These are phyloP conservation scores for Hestina assimilis DNA, from an alignment of 1,140 invertebrate genomes.

Conservation along the genomic window DNA sequence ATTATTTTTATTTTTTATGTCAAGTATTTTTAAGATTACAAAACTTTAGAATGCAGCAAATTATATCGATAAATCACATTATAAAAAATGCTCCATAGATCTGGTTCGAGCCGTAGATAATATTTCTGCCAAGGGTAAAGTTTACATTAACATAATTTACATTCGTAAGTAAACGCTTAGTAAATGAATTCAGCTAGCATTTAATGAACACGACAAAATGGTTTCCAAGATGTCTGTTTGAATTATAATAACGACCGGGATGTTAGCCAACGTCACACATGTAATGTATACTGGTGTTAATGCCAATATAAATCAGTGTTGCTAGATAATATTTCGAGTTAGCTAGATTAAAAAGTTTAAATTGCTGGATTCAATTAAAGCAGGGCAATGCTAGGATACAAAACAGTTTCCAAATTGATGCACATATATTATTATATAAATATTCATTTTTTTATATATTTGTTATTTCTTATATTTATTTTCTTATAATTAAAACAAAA, in stretches of 20 bases:
- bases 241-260: conserved; percentile 54
- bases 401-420: background rate
- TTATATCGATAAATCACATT: background rate
- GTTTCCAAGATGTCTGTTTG: conserved; percentile 41
- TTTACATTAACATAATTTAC: conserved; percentile 32
- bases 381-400: no score
- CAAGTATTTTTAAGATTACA: no score
- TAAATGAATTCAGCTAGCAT: conserved; percentile 31
- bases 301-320: conserved; percentile 48
- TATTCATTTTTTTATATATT: no score
- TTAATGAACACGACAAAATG: conserved; percentile 38
- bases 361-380: no score
- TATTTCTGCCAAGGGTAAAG: conserved; percentile 31
- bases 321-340: background rate
- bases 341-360: no score
- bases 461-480: no score
- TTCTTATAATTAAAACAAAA: no score
- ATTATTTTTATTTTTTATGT: no score
- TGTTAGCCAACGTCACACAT: conserved; percentile 36
- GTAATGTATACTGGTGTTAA: conserved; percentile 34
- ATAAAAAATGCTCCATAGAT: conserved; percentile 18
- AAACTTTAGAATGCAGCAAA: conserved; percentile 9
- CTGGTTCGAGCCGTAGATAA: conserved; percentile 13
- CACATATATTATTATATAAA: no score
- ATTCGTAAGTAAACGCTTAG: conserved; percentile 24